A percentile compares a stretch with the other conserved stretches of the same genome.
Evolutionary conservation across 2,113 vertebrate genomes (phyloP).

Genomic region (Bungarus multicinctus): DNA sequence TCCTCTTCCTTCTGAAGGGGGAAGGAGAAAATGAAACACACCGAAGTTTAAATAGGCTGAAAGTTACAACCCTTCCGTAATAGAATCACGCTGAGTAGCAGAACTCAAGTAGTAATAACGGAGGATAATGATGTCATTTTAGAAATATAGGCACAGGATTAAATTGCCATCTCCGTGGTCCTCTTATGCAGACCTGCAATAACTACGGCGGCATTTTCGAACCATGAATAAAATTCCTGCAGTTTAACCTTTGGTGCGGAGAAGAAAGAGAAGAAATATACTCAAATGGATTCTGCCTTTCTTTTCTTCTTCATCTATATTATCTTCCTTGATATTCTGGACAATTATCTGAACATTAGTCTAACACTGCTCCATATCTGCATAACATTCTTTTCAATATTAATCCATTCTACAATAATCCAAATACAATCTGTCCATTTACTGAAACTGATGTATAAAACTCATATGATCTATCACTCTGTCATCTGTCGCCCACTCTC

Average conservation of each 20-base stretch:
- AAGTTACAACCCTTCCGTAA: background rate
- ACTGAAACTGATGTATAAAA: background rate
- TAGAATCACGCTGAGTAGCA: background rate
- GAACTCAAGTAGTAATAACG: background rate
- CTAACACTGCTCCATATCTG: background rate
- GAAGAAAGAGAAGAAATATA: background rate
- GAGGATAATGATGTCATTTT: background rate
- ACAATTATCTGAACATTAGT: background rate
- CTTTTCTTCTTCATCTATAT: background rate
- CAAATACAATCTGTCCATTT: background rate
- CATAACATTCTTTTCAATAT: background rate
- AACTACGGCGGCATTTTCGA: background rate
- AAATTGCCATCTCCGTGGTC: background rate
- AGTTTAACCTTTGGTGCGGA: conserved; percentile 1
- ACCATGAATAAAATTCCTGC: conserved; percentile 22
- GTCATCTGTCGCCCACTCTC: too few relatives aligned
- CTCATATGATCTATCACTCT: background rate
- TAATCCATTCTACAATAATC: background rate
- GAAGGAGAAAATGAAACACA: background rate
- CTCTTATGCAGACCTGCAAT: background rate
- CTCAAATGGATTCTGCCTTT: background rate
- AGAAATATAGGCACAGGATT: background rate
- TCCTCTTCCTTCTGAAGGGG: background rate
- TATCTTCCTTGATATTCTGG: background rate
- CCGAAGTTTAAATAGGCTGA: background rate